Conservation (phyloP, 2,113 vertebrate genomes). For the Cyanistes caeruleus region DNA sequence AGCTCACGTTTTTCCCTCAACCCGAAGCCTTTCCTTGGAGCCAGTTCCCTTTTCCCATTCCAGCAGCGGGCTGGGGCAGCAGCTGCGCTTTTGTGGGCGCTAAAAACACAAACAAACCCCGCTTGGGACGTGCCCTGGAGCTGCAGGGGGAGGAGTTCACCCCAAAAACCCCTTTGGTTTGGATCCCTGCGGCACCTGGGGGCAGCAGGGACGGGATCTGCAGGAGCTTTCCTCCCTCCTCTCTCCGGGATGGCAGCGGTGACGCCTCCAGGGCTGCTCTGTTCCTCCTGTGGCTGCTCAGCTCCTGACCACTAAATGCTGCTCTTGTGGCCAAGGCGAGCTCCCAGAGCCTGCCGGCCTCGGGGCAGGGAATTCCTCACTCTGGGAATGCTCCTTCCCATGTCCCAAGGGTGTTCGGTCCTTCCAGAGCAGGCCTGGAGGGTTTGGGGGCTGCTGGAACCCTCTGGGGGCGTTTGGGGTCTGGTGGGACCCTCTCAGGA, state of each 20-base stretch:
- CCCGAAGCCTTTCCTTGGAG: background rate
- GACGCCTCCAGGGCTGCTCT: background rate
- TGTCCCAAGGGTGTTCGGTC: rapidly evolving
- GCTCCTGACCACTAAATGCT: background rate
- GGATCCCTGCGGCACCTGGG: rapidly evolving
- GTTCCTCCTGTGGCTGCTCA: background rate
- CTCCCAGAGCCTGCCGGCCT: background rate
- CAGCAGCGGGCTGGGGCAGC: background rate
- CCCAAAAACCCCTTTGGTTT: rapidly evolving
- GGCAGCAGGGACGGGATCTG: rapidly evolving
- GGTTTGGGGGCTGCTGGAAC: no score
- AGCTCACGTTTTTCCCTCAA: rapidly evolving
- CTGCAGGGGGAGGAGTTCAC: background rate
- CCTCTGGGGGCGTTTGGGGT: background rate
- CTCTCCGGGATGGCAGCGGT: rapidly evolving
- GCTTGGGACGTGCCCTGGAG: background rate
- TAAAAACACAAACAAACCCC: background rate
- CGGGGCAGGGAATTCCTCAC: background rate
- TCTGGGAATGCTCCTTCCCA: rapidly evolving
- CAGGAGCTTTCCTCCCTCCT: background rate
- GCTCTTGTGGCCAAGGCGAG: background rate
- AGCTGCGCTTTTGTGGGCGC: background rate
- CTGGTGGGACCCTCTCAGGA: rapidly evolving
- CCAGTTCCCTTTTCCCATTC: rapidly evolving
- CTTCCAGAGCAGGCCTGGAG: rapidly evolving